These are phyloP conservation scores for Columba livia DNA, from an alignment of 2,113 vertebrate genomes.

Conservation along the genomic window DNA sequence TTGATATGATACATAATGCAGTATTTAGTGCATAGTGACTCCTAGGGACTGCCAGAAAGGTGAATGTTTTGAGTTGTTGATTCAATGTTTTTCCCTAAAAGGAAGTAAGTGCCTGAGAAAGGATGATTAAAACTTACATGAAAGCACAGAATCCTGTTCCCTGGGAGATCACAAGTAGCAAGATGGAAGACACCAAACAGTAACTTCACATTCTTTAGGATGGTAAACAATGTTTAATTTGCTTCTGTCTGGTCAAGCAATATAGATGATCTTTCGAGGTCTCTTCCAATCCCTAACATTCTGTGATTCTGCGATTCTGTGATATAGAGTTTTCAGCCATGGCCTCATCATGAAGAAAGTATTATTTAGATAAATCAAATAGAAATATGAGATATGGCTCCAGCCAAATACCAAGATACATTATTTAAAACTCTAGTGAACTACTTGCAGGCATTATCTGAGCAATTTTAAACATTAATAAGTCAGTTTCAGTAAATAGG, in stretches of 20 bases:
- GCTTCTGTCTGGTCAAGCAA: not conserved
- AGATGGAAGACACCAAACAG: not conserved
- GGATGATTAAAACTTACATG: not conserved
- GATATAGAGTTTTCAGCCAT: not conserved
- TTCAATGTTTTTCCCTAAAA: not conserved
- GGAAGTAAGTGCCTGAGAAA: not conserved
- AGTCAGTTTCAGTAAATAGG: conserved; percentile 34
- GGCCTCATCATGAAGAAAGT: not conserved
- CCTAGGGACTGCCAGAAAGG: not conserved
- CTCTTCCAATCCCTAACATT: too few relatives aligned
- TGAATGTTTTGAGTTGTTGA: not conserved
- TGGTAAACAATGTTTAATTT: not conserved
- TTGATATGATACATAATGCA: not conserved
- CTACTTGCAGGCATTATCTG: not conserved
- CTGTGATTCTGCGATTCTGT: too few relatives aligned
- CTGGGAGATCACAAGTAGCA: not conserved
- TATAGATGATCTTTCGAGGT: not conserved
- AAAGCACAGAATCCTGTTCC: not conserved
- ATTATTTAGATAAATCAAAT: not conserved
- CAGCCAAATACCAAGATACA: not conserved
- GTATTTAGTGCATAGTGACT: not conserved
- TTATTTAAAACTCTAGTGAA: conserved; percentile 53
- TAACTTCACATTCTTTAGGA: not conserved
- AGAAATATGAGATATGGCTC: not conserved
- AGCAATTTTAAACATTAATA: conserved; percentile 33